Evolutionary conservation across 2,888 invertebrate species (phyloP), one percentile per base, ranked within the genome.

Genomic region (Zele albiditarsus): DNA sequence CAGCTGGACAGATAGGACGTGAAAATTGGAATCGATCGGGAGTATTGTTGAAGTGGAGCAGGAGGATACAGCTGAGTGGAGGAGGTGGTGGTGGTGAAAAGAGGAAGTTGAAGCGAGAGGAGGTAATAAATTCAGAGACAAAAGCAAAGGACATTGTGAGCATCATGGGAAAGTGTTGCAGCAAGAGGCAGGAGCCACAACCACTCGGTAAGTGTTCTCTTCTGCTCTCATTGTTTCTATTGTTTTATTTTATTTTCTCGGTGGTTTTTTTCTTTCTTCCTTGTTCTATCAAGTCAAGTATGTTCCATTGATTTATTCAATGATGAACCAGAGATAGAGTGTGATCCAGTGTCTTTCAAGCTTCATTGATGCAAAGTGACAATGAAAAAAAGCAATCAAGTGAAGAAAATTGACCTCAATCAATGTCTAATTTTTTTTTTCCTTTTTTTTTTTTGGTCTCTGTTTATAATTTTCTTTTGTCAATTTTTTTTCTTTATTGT

Each of bases 151-250:
- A 71, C 25, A 25, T 33, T 14, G 28, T 31, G 16, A 16, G 12
- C 82, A 87, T 84, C 76, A 96, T 96, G 96, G 96, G 96, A 90
- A 94, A 94, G 91, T 96, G 96, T 91, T 96, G 96, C 91, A 95
- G 95, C 91, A 95, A 95, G 91, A 93, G 94, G 89, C 94, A 95
- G 90, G 94, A 94, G 90, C 92, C 94, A 86, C 90, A 93, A 90
- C 92, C 93, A 82, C 89, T 93, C 84, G 92, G 93, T 93, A 82
- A 88, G 82, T 62, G 60, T 62, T 53, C 53, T 53, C 53, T 53
- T 53, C 20, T 53, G 8, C 20, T 20, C 20, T 53, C 46, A 46
- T 46, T 53, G 53, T 53, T 20, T 20, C 20, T 53, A 23, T 53
- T 53, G 27, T 62, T 71, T 62, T 28, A 27, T 65, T 71, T 70